Base-by-base conservation (phyloP, 2,888 invertebrate species). In the Neoaliturus tenellus region DNA sequence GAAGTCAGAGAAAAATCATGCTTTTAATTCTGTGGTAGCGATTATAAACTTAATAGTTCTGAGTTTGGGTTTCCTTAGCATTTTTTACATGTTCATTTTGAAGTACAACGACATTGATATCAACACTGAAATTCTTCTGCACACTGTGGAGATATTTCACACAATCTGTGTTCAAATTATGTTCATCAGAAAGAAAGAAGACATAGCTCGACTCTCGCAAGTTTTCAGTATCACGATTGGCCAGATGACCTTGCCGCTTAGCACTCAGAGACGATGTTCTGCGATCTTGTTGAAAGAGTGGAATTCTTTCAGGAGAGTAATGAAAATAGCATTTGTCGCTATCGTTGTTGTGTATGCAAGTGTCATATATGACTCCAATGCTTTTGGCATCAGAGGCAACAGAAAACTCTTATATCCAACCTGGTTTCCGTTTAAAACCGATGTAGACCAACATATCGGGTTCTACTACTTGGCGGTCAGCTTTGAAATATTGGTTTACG, bases 71-170 rank as follows among this genome's bases (percentile, higher is more conserved):
- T 75, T 75, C 28, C 23, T 41, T 28, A 75, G 73, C 39, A 44
- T 75, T 10, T 75, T 28, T 25, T 75, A 75, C 73, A 75, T 44
- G 73, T 75, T 75, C n/a, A 44, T 75, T 28, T 39, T 75, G 44
- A 75, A 44, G 28, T 75, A 75, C 73, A 20, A 75, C 14, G 73
- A 75, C 28, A 75, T 75, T 44, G 48, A 75, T 17, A 44, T 75
- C 28, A 75, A 75, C 44, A 75, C 73, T 20, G 73, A 75, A 12
- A 75, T 75, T 23, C 31, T 75, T 25, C 73, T 75, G 0, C 73
- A 75, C 44, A 39, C 39, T 2, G 73, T 44, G 10, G 73, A 75
- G 39, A 41, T 75, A 14, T 75, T 75, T 17, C 44, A 48, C n/a
- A 44, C 73, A 2, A 75, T 75, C 35, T 75, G 44, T 28, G 25